Percentiles rank a stretch among this genome's conserved stretches.
Conservation (phyloP, 2,888 invertebrate species). For the Odontomyia ornata region DNA sequence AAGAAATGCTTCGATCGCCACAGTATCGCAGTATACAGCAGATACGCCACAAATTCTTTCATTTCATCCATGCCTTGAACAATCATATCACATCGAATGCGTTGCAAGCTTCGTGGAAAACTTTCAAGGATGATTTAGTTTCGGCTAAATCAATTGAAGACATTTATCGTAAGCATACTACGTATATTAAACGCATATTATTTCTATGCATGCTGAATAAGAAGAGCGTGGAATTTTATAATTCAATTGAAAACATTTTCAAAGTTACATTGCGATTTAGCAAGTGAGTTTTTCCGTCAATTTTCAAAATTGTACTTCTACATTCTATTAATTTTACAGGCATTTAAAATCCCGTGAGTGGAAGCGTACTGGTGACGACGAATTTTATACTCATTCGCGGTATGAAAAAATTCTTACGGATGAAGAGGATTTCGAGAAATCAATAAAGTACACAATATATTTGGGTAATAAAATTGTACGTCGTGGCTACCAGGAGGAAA, state of each 20-base stretch:
- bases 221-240: conserved; percentile 74
- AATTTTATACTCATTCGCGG: conserved; percentile 59
- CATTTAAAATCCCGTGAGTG: conserved; percentile 59
- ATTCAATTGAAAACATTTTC: conserved; percentile 76
- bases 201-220: conserved; percentile 79
- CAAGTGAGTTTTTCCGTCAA: conserved; percentile 66
- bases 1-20: conserved; percentile 68
- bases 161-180: conserved; percentile 75
- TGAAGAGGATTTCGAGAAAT: conserved; percentile 61
- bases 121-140: conserved; percentile 74
- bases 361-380: conserved; percentile 53
- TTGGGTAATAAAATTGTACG: conserved; percentile 62
- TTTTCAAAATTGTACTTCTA: not conserved
- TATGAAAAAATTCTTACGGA: conserved; percentile 59
- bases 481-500: conserved; percentile 63
- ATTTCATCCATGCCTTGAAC: conserved; percentile 78
- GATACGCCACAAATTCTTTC: conserved; percentile 78
- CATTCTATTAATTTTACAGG: conserved; percentile 51
- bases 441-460: conserved; percentile 61
- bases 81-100: conserved; percentile 82
- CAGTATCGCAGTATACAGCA: conserved; percentile 78
- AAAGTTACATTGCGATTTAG: conserved; percentile 72
- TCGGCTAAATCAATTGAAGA: conserved; percentile 75
- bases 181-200: conserved; percentile 78
- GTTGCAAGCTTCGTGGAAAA: conserved; percentile 77